Percentiles rank a stretch among this genome's conserved stretches.
Conservation (phyloP, 2,113 vertebrate species). For the Ctenodactylus gundi region DNA sequence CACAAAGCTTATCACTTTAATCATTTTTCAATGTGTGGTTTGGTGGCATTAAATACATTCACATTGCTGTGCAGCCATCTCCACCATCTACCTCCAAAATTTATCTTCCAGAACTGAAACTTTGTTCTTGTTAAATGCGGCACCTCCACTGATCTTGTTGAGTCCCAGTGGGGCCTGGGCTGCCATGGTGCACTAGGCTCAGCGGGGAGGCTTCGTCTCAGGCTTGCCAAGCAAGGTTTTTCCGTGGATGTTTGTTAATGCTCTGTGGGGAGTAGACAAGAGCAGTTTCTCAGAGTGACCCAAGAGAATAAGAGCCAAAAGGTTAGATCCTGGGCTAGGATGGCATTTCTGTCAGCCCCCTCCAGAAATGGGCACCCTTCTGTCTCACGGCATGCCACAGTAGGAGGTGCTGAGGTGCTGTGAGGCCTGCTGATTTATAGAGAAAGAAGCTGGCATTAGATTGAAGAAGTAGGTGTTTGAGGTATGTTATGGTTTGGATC, state of each 20-base stretch:
- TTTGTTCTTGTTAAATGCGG: background rate
- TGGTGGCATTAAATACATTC: background rate
- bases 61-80: background rate
- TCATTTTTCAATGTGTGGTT: background rate
- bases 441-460: background rate
- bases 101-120: background rate
- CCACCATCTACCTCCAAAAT: background rate
- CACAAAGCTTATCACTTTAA: background rate
- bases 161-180: too few relatives aligned
- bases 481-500: too few relatives aligned
- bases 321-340: background rate
- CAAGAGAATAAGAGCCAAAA: background rate
- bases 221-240: background rate
- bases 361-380: background rate
- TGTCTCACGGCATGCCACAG: accelerated
- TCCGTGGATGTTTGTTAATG: background rate
- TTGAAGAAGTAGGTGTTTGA: background rate
- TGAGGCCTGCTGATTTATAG: background rate
- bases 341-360: background rate
- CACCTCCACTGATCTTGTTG: background rate
- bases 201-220: background rate
- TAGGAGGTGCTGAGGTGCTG: background rate
- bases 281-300: background rate
- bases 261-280: background rate
- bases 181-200: background rate